Base-by-base conservation (phyloP, 2,888 invertebrate species). In the Oscheius sp. region DNA sequence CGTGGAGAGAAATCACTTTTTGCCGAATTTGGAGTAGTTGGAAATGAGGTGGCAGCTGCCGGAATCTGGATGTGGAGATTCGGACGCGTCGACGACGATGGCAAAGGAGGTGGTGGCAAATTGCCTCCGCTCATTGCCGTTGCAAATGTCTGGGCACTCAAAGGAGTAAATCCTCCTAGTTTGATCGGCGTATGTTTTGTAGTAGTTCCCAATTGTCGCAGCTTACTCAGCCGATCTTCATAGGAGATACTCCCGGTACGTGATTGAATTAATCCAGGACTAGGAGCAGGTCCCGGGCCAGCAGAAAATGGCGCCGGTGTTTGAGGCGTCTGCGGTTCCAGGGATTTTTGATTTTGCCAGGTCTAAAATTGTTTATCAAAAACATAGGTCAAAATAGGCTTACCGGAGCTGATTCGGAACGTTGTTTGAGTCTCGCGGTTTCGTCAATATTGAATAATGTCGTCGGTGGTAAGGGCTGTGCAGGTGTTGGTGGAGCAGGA, bases 31-130 rank as follows among this genome's bases (percentile, higher is more conserved):
- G 63, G 63, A 23, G 63, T 63, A 45, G 45, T 25, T 18, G 63
- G 63, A 25, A 45, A 66, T 6, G 25, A 49, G n/a, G 27, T 2
- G 16, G 52, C 66, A 16, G 13, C 7, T n/a, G 66, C 49, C 18
- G 66, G 66, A 29, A 66, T 66, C 7, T 3, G 23, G 66, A 66
- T 66, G 12, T 66, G 66, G 23, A 66, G 52, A 35, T 66, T 49
- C 64, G 46, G 64, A 5, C 63, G 16, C 2, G 64, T 18, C 9
- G 45, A 49, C 3, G 49, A 16, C 3, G 49, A 5, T 13, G 49
- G 49, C 16, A 35, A 9, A 9, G 35, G 35, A 35, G 35, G 35
- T 6, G 35, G 49, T 13, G 16, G 49, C 16, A 18, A 13, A 5
- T 49, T 18, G 6, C 49, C 49, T 2, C 16, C 18, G 13, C 49